Evolutionary conservation across 2,113 vertebrate species (phyloP), one percentile per base, ranked within the genome.

Genomic region (Siniperca chuatsi): DNA sequence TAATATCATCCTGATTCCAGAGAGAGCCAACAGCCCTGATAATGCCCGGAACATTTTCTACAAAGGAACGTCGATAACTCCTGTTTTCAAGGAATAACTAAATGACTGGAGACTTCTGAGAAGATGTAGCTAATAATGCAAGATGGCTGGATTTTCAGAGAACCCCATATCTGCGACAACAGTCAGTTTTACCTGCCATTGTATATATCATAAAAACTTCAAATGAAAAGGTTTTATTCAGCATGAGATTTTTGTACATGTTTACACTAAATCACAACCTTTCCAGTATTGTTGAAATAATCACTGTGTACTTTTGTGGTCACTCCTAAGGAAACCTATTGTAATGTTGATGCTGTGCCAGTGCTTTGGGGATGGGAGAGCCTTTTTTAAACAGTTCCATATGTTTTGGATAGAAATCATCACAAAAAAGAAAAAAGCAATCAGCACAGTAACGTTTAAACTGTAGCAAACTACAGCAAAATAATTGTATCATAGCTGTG

Each of bases 41-140:
- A 98, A 97, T 74, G 97, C 98, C 42, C 96, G 98, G 52, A 99
- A 98, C 79, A 97, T 99, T 96, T 99, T 99, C 96, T 99, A 99
- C 93, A 99, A 99, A 92, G 98, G 98, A 81, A 98, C 98, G 4
- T 99, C 98, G 0, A 96, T 96, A 0, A 97, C 97, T 4, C 96
- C 97, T 64, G 95, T 95, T 1, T 99, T 98, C 75, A 99, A 97
- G 88, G 97, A 99, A 4, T 98, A 94, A 97, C 2, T 21, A 60
- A 70, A 20, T 23, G 4, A 60, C 8, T 6, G 4, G 16, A 64
- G 3, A 52, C 66, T 42, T n/a, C 3, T 44, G 65, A 78, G 37
- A 81, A 66, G 52, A 64, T 68, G 55, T 54, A 80, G 81, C 79
- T 42, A 35, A 65, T 12, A 25, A 85, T 54, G 68, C 15, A 55